Percentiles rank a stretch among this genome's conserved stretches.
Evolutionary conservation across 2,888 invertebrate genomes (phyloP).

Genomic region (Elmis aenea): DNA sequence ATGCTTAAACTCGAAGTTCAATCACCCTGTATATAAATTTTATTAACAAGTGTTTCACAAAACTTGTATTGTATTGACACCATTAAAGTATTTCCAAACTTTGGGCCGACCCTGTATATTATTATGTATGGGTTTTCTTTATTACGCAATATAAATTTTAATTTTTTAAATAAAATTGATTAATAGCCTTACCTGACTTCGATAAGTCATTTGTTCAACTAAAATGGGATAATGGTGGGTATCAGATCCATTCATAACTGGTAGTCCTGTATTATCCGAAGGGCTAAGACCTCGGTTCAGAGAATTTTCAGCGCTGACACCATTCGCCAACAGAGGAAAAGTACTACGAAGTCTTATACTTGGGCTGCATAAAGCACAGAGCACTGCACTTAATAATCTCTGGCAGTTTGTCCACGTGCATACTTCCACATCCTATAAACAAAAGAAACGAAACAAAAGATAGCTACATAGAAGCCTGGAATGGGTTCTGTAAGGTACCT

Average conservation of each 20-base stretch:
- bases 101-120: too few species aligned
- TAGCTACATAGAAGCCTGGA: too few species aligned
- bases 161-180: too few species aligned
- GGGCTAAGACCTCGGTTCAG: conserved; percentile 58
- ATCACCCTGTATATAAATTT: too few species aligned
- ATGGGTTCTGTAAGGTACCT: conserved; percentile 54
- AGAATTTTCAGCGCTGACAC: conserved; percentile 42
- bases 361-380: conserved; percentile 80
- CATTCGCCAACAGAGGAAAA: conserved; percentile 61
- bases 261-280: conserved; percentile 63
- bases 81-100: too few species aligned
- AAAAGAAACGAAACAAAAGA: too few species aligned
- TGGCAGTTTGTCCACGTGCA: conserved; percentile 49
- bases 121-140: too few species aligned
- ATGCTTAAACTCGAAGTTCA: too few species aligned
- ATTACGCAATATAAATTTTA: too few species aligned
- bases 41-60: too few species aligned
- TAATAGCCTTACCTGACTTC: conserved; percentile 53
- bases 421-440: conserved; percentile 39
- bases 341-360: conserved; percentile 68
- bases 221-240: conserved; percentile 70
- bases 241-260: conserved; percentile 63
- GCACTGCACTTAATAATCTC: conserved; percentile 69
- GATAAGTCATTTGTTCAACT: conserved; percentile 72
- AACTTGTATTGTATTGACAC: too few species aligned